Conservation (phyloP, 2,797 vertebrate species). For the Chelon labrosus region DNA sequence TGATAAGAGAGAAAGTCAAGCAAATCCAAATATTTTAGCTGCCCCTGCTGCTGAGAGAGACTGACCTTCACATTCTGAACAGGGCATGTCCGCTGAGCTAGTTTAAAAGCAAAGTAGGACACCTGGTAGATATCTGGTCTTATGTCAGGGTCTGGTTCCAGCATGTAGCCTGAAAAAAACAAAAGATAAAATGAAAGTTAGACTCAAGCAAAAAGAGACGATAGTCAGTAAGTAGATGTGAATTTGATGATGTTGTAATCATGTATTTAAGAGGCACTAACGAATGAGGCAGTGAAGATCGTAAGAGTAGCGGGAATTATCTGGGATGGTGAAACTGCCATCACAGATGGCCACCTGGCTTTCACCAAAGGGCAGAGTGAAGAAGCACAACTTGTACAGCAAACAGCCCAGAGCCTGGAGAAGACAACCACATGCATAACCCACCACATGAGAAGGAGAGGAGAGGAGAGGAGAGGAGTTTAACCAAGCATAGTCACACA, state of each 20-base stretch:
- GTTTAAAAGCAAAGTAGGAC: constrained; percentile 95
- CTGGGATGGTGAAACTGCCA: constrained; percentile 98
- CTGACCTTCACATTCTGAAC: constrained; percentile 94
- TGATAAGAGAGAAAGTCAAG: constrained; percentile 37
- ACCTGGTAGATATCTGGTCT: constrained; percentile 98
- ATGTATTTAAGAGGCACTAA: constrained; percentile 82
- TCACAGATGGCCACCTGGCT: constrained; percentile 99
- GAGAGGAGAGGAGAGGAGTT: background rate
- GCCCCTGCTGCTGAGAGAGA: constrained; percentile 41
- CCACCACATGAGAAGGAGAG: constrained; percentile 11
- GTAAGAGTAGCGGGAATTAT: constrained; percentile 97
- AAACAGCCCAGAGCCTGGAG: constrained; percentile 94
- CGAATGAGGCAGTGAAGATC: constrained; percentile 99
- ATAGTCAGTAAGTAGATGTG: constrained; percentile 5
- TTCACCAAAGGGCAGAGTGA: constrained; percentile 98
- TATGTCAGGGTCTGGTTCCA: constrained; percentile 97
- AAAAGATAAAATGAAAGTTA: constrained; percentile 23
- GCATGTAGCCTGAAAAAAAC: constrained; percentile 92
- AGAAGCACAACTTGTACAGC: constrained; percentile 98
- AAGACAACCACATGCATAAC: constrained; percentile 54
- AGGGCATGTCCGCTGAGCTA: constrained; percentile 93
- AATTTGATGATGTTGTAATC: constrained; percentile 19
- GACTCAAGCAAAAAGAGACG: background rate
- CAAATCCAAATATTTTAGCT: constrained; percentile 41
- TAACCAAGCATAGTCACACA: constrained; percentile 8